phyloP scores from a whole-genome alignment of 2,113 vertebrate species.

The Jacana jacana region DNA sequence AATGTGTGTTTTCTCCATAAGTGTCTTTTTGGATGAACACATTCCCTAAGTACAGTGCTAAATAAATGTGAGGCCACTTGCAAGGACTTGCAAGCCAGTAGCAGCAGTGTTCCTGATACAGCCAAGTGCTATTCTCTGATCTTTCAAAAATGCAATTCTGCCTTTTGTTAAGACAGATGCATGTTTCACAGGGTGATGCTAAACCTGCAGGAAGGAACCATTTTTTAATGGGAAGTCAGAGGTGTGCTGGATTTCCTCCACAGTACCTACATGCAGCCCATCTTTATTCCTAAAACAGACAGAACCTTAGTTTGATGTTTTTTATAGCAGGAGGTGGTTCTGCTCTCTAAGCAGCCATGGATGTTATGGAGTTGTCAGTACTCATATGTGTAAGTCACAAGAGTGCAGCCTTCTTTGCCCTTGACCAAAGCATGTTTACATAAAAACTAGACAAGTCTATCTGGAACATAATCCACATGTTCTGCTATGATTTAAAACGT shows the following conservation, averaged over 20 bases:
- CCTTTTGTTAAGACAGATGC: background rate
- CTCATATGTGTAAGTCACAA: background rate
- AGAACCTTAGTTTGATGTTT: background rate
- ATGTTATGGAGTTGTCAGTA: fast-evolving
- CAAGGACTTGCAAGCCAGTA: background rate
- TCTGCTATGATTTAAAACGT: background rate
- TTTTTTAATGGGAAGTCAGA: background rate
- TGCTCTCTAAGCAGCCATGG: background rate
- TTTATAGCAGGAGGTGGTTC: background rate
- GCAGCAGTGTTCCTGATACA: background rate
- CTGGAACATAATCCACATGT: background rate
- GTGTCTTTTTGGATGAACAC: background rate
- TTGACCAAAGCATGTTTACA: background rate
- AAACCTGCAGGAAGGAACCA: background rate
- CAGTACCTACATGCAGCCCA: background rate
- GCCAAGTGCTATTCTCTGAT: background rate
- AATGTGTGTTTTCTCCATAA: background rate
- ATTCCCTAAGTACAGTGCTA: background rate
- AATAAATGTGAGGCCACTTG: background rate
- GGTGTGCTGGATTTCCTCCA: background rate
- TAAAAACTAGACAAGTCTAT: background rate
- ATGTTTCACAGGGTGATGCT: background rate
- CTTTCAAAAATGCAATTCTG: background rate
- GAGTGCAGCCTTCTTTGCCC: background rate
- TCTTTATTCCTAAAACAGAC: background rate